phyloP scores from a whole-genome alignment of 1,140 invertebrate species.

The Frieseomelitta varia region DNA sequence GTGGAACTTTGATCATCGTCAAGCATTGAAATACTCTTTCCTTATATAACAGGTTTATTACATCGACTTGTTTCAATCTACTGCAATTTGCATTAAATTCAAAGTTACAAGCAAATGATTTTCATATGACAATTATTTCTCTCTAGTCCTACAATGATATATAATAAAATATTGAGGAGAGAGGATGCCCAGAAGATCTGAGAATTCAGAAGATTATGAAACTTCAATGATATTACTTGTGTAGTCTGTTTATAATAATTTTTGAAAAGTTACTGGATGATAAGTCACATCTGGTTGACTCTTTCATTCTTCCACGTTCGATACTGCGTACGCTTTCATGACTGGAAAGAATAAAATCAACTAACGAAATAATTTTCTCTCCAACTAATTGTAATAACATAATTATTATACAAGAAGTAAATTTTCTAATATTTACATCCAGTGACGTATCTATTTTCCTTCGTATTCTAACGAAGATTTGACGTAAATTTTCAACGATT shows the following conservation, averaged over 20 bases:
- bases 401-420: neutral
- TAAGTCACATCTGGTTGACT: no score
- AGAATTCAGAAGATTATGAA: no score
- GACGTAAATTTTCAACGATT: constrained; percentile 3
- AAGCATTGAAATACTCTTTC: neutral
- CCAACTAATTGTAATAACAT: neutral
- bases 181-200: no score
- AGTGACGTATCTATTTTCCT: neutral
- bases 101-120: neutral
- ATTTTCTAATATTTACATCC: no score
- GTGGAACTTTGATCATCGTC: neutral
- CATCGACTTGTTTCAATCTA: neutral
- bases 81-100: neutral
- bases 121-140: neutral
- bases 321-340: neutral
- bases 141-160: neutral
- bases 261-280: no score
- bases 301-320: neutral
- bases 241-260: no score
- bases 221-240: no score
- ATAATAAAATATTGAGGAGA: no score
- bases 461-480: neutral
- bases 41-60: neutral
- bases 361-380: neutral
- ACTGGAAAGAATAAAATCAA: no score